Base-by-base conservation (phyloP, 2,797 vertebrate genomes). In the Rallus crepitans region DNA sequence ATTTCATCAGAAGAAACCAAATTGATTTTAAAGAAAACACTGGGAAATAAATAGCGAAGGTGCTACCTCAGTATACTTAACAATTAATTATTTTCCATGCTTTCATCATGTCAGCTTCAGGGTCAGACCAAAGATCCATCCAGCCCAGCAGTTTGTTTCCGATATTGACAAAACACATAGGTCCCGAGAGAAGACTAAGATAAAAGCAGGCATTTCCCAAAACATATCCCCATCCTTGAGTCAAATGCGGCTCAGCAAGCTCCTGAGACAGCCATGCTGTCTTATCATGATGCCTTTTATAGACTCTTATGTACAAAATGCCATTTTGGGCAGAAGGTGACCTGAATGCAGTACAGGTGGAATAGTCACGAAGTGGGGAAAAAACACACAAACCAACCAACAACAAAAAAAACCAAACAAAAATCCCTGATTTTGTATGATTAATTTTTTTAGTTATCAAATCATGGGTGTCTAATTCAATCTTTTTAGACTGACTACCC, bases 401-500 rank as follows among this genome's bases (percentile, higher is more conserved):
- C 5, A 55, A 42, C 64, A 56, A 15, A 60, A 18, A 18, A 15
- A 7, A 14, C 0, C 2, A 5, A 37, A 6, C 11, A 14, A 55
- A 16, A 0, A 1, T 0, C 2, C 3, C 1, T 3, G 9, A 40
- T 35, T 77, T 14, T 45, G 7, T 28, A 69, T 56, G 0, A 84
- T 60, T 76, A 45, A 35, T 39, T 81, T 90, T 59, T 48, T 78
- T 57, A 72, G 12, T 64, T 72, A 83, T 63, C 10, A 79, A 71
- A 70, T 52, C 87, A 50, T 14, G 4, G 4, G 5, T 70, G 24
- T 53, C 60, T 52, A 73, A 76, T 75, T 92, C 33, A 82, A 61
- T 79, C 42, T 69, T 31, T 57, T 89, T 40, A 87, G 50, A 50
- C 9, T 27, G 52, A 50, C 10, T 72, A 33, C 27, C 21, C 47